These are phyloP conservation scores for Psettodes erumei DNA, from an alignment of 2,113 vertebrate genomes.

Conservation along the genomic window DNA sequence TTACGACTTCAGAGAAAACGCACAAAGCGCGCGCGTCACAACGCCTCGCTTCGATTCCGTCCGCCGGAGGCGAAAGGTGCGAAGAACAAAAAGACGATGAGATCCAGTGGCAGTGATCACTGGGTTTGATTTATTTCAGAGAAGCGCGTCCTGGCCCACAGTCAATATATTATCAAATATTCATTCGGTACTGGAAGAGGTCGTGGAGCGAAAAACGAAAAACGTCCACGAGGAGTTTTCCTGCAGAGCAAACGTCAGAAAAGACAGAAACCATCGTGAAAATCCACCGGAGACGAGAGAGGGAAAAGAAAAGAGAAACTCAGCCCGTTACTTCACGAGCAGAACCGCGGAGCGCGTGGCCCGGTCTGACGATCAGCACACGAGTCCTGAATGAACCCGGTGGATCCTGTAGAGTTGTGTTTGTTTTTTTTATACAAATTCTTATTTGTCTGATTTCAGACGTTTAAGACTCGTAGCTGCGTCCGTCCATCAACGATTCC, in stretches of 20 bases:
- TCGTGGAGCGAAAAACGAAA: constrained; percentile 11
- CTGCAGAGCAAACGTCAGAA: not conserved
- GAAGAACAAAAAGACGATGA: constrained; percentile 38
- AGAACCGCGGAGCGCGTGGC: not conserved
- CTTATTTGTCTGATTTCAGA: constrained; percentile 9
- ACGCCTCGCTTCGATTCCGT: too few species aligned
- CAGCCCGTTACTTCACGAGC: too few species aligned
- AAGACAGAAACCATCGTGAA: not conserved
- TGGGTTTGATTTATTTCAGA: constrained; percentile 56
- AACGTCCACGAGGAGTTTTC: not conserved
- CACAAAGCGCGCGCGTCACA: too few species aligned
- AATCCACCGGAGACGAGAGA: not conserved
- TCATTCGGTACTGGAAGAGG: constrained; percentile 10
- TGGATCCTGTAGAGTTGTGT: not conserved
- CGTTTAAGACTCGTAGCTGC: constrained; percentile 5
- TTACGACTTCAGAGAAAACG: constrained; percentile 63
- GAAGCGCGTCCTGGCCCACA: constrained; percentile 7
- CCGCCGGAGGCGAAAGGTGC: not conserved
- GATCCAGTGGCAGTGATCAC: constrained; percentile 18
- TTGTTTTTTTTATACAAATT: too few species aligned
- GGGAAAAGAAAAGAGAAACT: not conserved
- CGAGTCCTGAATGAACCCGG: not conserved
- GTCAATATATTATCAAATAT: constrained; percentile 24
- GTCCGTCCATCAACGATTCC: constrained; percentile 15
- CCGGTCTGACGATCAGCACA: not conserved